phyloP scores from a whole-genome alignment of 2,797 vertebrate species.

The Tamandua tetradactyla region DNA sequence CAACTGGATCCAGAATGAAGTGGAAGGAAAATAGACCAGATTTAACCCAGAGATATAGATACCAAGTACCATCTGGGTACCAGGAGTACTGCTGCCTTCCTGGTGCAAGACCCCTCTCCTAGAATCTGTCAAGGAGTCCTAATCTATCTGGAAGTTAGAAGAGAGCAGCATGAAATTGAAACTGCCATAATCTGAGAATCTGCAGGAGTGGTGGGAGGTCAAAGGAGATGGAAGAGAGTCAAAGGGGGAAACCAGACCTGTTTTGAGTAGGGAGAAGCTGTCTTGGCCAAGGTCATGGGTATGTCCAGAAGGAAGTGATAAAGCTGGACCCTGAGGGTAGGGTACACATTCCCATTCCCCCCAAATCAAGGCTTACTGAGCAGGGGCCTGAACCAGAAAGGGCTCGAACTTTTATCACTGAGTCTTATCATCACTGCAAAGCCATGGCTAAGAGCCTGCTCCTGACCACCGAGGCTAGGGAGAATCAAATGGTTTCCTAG shows the following conservation, averaged over 20 bases:
- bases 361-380: neutral
- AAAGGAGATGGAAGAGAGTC: neutral
- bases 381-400: neutral
- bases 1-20: neutral
- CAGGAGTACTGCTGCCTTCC: neutral
- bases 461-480: neutral
- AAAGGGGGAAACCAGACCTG: neutral
- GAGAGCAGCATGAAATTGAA: neutral
- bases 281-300: neutral
- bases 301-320: conserved; percentile 2
- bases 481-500: neutral
- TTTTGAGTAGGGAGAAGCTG: neutral
- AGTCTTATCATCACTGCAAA: neutral
- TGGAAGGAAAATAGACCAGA: neutral
- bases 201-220: neutral
- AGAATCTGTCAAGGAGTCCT: neutral
- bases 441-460: neutral
- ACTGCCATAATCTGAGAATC: neutral
- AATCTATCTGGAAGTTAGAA: neutral
- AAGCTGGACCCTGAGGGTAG: neutral
- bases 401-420: neutral
- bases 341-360: too few relatives aligned
- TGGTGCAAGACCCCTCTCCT: neutral
- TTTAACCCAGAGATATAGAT: neutral
- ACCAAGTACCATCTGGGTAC: neutral